These are phyloP conservation scores for Drosophila willistoni DNA, from an alignment of 1,140 invertebrate genomes.

Conservation along the genomic window DNA sequence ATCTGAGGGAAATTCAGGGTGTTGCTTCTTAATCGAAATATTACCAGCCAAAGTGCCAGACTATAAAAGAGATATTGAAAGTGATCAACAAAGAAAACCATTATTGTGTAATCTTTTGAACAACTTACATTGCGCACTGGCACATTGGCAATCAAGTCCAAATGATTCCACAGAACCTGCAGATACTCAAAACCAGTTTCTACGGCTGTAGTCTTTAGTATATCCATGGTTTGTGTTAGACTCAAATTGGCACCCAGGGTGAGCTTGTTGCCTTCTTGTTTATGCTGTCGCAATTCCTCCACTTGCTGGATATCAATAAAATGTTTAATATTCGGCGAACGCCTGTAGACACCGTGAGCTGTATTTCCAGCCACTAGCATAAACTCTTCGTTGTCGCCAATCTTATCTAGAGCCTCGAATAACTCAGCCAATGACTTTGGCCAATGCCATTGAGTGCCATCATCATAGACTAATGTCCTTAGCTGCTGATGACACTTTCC, in stretches of 20 bases:
- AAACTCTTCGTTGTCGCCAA: conserved; percentile 81
- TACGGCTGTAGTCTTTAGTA: conserved; percentile 84
- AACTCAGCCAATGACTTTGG: conserved; percentile 84
- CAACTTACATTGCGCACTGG: conserved; percentile 87
- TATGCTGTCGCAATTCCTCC: conserved; percentile 85
- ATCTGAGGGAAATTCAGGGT: conserved; percentile 90
- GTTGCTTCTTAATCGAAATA: conserved; percentile 89
- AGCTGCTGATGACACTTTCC: conserved; percentile 56
- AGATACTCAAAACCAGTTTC: conserved; percentile 84
- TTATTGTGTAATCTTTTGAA: neutral
- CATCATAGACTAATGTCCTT: conserved; percentile 74
- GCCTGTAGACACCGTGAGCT: conserved; percentile 86
- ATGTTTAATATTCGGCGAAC: conserved; percentile 83
- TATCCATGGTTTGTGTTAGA: conserved; percentile 86
- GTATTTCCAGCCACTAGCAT: conserved; percentile 85
- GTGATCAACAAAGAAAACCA: neutral
- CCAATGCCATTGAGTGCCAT: conserved; percentile 75
- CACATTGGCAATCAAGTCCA: conserved; percentile 89
- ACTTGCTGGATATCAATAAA: conserved; percentile 90
- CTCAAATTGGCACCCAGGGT: conserved; percentile 87
- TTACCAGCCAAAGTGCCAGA: conserved; percentile 91
- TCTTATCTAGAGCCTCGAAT: conserved; percentile 85
- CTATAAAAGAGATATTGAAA: conserved; percentile 22
- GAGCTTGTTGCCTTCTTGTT: conserved; percentile 69
- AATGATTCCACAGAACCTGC: conserved; percentile 83